Conservation (phyloP, 2,113 vertebrate species). For the Petaurus breviceps region DNA sequence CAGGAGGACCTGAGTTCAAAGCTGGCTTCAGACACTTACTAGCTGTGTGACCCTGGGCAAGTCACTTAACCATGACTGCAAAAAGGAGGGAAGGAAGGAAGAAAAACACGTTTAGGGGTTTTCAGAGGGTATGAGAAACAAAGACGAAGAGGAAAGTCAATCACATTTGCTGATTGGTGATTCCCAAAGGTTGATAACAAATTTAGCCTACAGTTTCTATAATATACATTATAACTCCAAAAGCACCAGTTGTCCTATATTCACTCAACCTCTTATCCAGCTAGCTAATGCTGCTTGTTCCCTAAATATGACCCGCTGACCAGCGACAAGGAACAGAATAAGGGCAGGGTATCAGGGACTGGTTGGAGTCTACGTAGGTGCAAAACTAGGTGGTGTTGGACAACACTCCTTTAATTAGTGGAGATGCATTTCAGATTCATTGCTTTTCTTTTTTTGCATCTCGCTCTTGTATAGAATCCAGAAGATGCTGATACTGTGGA, state of each 20-base stretch:
- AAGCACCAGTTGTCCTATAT: background rate
- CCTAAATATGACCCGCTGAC: background rate
- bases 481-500: constrained; percentile 74
- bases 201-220: constrained; percentile 31
- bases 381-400: constrained; percentile 1
- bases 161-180: background rate
- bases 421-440: constrained; percentile 7
- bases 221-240: constrained; percentile 35
- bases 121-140: background rate
- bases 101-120: background rate
- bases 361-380: background rate
- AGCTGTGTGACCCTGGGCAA: background rate
- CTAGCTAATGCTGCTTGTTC: background rate
- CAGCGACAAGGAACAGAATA: background rate
- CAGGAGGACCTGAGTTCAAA: background rate
- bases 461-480: constrained; percentile 70
- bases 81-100: no score
- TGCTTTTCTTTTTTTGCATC: background rate
- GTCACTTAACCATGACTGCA: background rate
- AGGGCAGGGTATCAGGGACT: background rate
- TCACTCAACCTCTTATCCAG: background rate
- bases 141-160: background rate
- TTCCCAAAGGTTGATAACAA: background rate
- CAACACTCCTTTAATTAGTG: background rate
- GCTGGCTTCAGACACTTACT: background rate